Evolutionary conservation across 2,113 vertebrate species (phyloP), one percentile per base, ranked within the genome.

Genomic region (Cyanocitta stelleri): DNA sequence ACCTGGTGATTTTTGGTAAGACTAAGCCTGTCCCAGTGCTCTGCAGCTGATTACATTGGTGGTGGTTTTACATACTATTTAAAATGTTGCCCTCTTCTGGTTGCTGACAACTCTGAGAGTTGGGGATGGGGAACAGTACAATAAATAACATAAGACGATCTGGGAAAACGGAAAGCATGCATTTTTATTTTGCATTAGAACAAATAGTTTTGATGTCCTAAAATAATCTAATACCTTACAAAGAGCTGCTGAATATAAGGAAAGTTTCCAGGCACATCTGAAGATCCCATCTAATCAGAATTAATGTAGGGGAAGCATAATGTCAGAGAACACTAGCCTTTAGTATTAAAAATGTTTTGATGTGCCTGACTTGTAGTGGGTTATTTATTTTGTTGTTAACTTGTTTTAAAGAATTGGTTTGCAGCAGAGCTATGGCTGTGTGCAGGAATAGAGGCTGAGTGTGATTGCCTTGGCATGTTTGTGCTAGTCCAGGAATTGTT

Each of bases 31-130:
- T 58, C 32, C 6, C 16, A 10, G 17, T 27, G 26, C 11, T 83
- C 35, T 32, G 37, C 37, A 23, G n/a, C n/a, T 23, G 66, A 29
- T 32, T 4, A 19, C 43, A 17, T 7, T 4, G 39, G 10, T 46
- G 3, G 12, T 39, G 48, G 26, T 21, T 62, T 67, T 11, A 4
- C 19, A 75, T 94, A 20, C 6, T 16, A 18, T 95, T 95, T 96
- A 18, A 93, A 94, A 97, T 95, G 93, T 96, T 96, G 97, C 98
- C 97, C 97, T 75, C 98, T 98, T 73, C 97, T 97, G 98, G 97
- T n/a, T 86, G 35, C 10, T n/a, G 35, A 6, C 21, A 18, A 2
- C 30, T 41, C 0, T 48, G 56, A 55, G 51, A 62, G 30, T 1
- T 77, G 55, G 9, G 9, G 9, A 10, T 61, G 37, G 17, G 17